A percentile compares a stretch with the other conserved stretches of the same genome.
Conservation (phyloP, 2,888 invertebrate genomes). For the Fissipunctia ypsillon region DNA sequence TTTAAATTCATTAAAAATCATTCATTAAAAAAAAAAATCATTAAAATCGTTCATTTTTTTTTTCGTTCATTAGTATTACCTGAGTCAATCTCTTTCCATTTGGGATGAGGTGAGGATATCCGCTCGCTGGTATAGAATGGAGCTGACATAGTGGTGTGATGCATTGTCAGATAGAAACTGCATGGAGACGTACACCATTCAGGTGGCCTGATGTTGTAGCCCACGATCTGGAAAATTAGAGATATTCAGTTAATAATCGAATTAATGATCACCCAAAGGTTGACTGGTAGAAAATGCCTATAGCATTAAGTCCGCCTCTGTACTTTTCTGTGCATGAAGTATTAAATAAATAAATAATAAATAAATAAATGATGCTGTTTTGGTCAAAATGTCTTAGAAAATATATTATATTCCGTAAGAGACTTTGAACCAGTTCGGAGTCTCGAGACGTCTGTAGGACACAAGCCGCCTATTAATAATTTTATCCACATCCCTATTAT, state of each 20-base stretch:
- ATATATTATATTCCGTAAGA: not conserved
- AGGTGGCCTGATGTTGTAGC: slow-evolving; percentile 87
- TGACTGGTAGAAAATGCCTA: too few species aligned
- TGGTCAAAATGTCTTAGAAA: not conserved
- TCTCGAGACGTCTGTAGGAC: not conserved
- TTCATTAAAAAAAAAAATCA: too few species aligned
- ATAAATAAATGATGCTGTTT: not conserved
- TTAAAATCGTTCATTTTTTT: too few species aligned
- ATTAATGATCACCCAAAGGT: too few species aligned
- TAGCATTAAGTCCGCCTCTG: too few species aligned
- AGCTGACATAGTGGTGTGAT: slow-evolving; percentile 94
- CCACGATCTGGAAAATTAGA: slow-evolving; percentile 83
- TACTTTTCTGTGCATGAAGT: too few species aligned
- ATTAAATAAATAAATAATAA: too few species aligned
- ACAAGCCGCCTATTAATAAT: not conserved
- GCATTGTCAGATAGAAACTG: slow-evolving; percentile 94
- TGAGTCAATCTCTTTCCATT: slow-evolving; percentile 95
- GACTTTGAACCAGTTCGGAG: not conserved
- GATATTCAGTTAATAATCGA: not conserved
- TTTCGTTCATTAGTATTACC: too few species aligned
- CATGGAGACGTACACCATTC: slow-evolving; percentile 86
- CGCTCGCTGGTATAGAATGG: slow-evolving; percentile 96
- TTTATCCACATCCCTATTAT: too few species aligned
- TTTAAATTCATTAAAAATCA: too few species aligned
- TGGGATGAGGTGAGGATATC: slow-evolving; percentile 93